Evolutionary conservation across 2,888 invertebrate species (phyloP).

Genomic region (Iselma pallidipennis): DNA sequence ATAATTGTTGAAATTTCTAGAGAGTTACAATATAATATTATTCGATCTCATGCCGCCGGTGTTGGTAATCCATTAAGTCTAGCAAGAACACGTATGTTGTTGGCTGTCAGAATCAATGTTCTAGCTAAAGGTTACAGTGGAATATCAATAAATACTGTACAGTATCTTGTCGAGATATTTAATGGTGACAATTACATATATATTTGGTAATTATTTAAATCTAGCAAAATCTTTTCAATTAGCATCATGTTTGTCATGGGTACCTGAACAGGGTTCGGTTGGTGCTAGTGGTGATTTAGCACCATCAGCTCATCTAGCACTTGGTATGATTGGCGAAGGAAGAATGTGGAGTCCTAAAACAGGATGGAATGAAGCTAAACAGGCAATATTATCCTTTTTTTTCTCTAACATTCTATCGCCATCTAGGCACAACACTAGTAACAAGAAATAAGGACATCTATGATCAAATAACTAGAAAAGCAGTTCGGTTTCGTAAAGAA

Average conservation of each 20-base stretch:
- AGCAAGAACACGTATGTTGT: slow-evolving; percentile 63
- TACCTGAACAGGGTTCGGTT: slow-evolving; percentile 70
- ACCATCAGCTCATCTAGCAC: slow-evolving; percentile 66
- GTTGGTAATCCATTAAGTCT: slow-evolving; percentile 65
- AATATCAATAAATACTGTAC: slow-evolving; percentile 62
- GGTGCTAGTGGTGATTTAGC: slow-evolving; percentile 71
- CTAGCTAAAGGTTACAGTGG: slow-evolving; percentile 71
- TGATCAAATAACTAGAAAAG: not conserved
- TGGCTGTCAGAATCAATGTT: slow-evolving; percentile 67
- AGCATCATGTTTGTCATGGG: slow-evolving; percentile 67
- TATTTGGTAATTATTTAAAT: not conserved
- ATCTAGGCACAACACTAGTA: not conserved
- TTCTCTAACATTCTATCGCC: not conserved
- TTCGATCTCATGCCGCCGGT: slow-evolving; percentile 68
- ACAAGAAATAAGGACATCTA: not conserved
- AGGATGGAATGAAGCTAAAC: slow-evolving; percentile 65
- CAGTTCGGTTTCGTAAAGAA: not conserved
- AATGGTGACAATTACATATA: slow-evolving; percentile 57
- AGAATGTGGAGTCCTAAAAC: slow-evolving; percentile 68
- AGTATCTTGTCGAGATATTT: slow-evolving; percentile 65
- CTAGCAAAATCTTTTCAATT: slow-evolving; percentile 16
- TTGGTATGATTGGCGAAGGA: slow-evolving; percentile 69
- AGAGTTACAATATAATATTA: slow-evolving; percentile 66
- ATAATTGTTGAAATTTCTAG: slow-evolving; percentile 43
- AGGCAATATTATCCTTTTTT: slow-evolving; percentile 48